These are phyloP conservation scores for zebrafish (Danio rerio) DNA, from an alignment of 2,113 vertebrate species.

Conservation along the genomic window DNA sequence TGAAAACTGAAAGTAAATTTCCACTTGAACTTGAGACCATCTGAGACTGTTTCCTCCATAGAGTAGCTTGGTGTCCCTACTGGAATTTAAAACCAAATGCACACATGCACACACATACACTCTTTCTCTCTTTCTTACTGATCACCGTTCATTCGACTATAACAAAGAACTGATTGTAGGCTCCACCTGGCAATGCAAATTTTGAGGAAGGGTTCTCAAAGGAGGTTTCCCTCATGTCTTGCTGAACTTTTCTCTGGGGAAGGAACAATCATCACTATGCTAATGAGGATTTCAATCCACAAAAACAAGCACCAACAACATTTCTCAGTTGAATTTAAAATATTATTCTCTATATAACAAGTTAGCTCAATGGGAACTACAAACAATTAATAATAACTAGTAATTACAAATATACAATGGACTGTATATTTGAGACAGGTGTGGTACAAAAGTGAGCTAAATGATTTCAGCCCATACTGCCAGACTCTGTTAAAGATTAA, in stretches of 20 bases:
- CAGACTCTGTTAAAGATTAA: too few species aligned
- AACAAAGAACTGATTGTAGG: constrained; percentile 76
- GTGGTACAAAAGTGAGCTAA: too few species aligned
- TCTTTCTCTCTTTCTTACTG: too few species aligned
- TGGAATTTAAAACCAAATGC: background rate
- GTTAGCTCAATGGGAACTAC: too few species aligned
- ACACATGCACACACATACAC: constrained; percentile 45
- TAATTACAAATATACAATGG: too few species aligned
- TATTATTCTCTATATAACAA: too few species aligned
- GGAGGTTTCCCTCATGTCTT: constrained; percentile 60
- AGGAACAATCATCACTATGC: background rate
- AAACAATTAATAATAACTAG: too few species aligned
- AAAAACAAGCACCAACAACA: too few species aligned
- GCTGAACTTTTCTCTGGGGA: constrained; percentile 13
- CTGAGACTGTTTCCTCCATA: constrained; percentile 32
- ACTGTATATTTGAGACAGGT: too few species aligned
- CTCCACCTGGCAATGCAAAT: constrained; percentile 74
- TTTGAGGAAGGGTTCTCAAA: constrained; percentile 64
- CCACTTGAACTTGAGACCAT: constrained; percentile 3
- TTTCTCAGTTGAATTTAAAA: too few species aligned
- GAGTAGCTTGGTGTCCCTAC: background rate
- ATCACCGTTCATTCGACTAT: constrained; percentile 59
- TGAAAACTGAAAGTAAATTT: constrained; percentile 27
- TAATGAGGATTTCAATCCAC: background rate
- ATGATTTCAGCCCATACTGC: too few species aligned